Conservation (phyloP, 2,113 vertebrate genomes). For the Tachysurus fulvidraco region DNA sequence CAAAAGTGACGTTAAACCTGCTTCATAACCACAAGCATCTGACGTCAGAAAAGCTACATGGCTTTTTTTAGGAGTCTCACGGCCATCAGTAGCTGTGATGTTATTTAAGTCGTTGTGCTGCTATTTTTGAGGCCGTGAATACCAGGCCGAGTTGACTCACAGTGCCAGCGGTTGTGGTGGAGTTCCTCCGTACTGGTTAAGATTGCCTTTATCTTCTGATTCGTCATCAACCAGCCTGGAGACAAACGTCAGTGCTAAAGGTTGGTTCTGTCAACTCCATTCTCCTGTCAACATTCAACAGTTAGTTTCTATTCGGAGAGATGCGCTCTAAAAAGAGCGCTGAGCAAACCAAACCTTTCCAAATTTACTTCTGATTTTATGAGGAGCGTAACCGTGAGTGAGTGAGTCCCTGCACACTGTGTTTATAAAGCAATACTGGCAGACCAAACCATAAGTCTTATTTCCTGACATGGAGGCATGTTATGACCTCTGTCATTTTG, state of each 20-base stretch:
- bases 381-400: constrained; percentile 41
- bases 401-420: constrained; percentile 48
- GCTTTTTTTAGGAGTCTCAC: background rate
- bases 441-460: constrained; percentile 52
- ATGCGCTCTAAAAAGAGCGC: constrained; percentile 16
- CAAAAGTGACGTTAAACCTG: constrained; percentile 14
- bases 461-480: constrained; percentile 63
- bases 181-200: background rate
- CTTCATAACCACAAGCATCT: background rate
- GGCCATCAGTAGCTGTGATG: background rate
- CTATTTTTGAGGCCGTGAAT: background rate
- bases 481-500: constrained; percentile 69
- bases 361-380: constrained; percentile 49
- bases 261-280: constrained; percentile 27
- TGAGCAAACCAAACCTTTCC: constrained; percentile 42
- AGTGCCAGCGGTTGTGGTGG: constrained; percentile 15
- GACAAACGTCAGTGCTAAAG: constrained; percentile 25
- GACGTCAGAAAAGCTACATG: constrained; percentile 5
- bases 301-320: constrained; percentile 42
- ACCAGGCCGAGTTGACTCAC: background rate
- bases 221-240: constrained; percentile 19
- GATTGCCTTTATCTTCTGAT: constrained; percentile 33
- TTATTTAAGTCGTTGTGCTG: constrained; percentile 26
- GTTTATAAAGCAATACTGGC: constrained; percentile 52
- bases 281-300: constrained; percentile 9